Evolutionary conservation across 1,140 invertebrate species (phyloP), one percentile per base, ranked within the genome.

Genomic region (Trinorchestia longiramus): DNA sequence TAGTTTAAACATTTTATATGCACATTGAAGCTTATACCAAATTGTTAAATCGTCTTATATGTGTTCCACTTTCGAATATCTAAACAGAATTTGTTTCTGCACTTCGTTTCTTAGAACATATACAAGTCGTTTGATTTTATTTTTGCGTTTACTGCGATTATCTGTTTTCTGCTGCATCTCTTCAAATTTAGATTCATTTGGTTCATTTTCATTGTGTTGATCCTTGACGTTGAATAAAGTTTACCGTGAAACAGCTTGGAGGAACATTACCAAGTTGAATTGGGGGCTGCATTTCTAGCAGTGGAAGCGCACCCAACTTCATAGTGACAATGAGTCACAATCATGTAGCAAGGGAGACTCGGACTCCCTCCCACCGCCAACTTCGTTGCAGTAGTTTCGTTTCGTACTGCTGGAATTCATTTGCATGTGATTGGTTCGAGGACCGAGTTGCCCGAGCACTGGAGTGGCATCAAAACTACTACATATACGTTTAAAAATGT

Each of bases 371-470:
- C 41, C 92, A 42, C 8, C 43, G 43, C 28, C 44, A 94, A 94
- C 92, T 94, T 94, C 43, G 92, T 43, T 23, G 43, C 19, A 43
- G 92, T 94, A 94, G 92, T 94, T 94, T 94, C 11, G 92, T 94
- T 94, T 36, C 43, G 1, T 40, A 43, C 92, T 47, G 43, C 43
- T 43, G 40, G 92, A 94, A 94, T 94, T 94, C 43, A 94, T 94
- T 94, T 94, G 92, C 92, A 94, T 94, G 92, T 45, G 44, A 94
- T 94, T 94, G 92, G 92, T 44, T 6, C 92, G 92, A 47, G 41
- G 92, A 40, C 88, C 88, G n/a, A 17, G 88, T 41, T 90, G 88
- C 43, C 41, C 15, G 41, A 90, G 43, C 28, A 36, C 43, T 11
- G 15, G 43, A 90, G 15, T 42, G 28, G n/a, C 23, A 15, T 3